Conservation (phyloP, 1,140 invertebrate species). For the Dryas iulia region DNA sequence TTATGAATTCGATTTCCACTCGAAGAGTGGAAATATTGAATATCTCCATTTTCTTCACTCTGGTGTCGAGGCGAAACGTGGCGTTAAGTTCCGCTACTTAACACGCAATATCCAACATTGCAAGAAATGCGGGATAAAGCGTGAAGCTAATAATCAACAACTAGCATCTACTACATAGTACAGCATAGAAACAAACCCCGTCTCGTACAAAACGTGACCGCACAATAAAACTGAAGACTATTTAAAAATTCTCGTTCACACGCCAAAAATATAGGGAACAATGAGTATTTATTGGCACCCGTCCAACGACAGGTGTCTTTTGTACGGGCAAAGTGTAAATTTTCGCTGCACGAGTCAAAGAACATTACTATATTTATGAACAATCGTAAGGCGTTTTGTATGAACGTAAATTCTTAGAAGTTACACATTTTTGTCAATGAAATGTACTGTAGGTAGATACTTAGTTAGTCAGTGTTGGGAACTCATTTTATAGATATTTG, state of each 20-base stretch:
- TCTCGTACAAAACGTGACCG: not conserved
- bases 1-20: no score
- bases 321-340: not conserved
- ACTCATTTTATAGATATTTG: no score
- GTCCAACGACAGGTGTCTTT: not conserved
- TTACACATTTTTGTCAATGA: not conserved
- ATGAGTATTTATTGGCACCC: not conserved
- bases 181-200: not conserved
- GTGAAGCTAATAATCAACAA: no score
- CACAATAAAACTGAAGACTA: not conserved
- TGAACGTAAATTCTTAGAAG: not conserved
- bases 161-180: not conserved
- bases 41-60: no score
- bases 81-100: no score
- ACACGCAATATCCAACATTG: no score
- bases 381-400: not conserved
- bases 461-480: not conserved
- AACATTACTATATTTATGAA: not conserved
- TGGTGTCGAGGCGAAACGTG: no score
- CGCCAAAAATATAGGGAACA: not conserved
- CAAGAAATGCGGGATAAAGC: no score
- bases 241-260: not conserved
- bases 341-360: not conserved
- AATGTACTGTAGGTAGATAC: no score
- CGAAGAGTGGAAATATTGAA: no score